Evolutionary conservation across 2,113 vertebrate genomes (phyloP).

Genomic region (Calonectris borealis): DNA sequence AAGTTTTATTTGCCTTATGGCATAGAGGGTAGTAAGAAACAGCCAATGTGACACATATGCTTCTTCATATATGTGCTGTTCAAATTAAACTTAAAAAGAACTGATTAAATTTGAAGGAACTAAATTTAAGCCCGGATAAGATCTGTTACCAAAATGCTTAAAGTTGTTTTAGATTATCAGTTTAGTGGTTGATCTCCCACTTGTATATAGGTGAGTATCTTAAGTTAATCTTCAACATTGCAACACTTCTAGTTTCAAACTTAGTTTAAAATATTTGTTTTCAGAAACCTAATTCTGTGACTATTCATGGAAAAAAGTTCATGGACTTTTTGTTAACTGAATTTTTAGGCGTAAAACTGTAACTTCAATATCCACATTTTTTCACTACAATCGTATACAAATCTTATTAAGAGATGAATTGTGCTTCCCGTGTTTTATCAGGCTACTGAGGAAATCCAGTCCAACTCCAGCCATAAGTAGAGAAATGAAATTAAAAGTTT

Average conservation of each 20-base stretch:
- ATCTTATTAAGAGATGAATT: not conserved
- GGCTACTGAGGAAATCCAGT: not conserved
- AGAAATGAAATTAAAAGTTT: not conserved
- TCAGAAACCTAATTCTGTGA: not conserved
- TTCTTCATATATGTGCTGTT: not conserved
- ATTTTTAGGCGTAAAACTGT: not conserved
- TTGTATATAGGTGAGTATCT: not conserved
- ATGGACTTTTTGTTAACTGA: not conserved
- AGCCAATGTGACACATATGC: not conserved
- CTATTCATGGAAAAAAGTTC: not conserved
- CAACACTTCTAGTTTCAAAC: not conserved
- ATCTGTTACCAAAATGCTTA: not conserved
- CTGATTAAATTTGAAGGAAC: not conserved
- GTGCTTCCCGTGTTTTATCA: not conserved
- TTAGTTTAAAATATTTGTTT: not conserved
- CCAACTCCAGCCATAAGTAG: not conserved
- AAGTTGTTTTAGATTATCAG: not conserved
- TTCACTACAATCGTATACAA: not conserved
- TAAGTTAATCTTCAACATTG: not conserved
- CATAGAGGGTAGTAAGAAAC: not conserved
- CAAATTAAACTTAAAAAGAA: not conserved
- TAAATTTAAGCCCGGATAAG: not conserved
- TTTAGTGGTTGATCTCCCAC: not conserved
- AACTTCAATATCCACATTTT: not conserved
- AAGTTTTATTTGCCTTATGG: not conserved